Base-by-base conservation (phyloP, 2,797 vertebrate species). In the Pseudopleuronectes americanus region DNA sequence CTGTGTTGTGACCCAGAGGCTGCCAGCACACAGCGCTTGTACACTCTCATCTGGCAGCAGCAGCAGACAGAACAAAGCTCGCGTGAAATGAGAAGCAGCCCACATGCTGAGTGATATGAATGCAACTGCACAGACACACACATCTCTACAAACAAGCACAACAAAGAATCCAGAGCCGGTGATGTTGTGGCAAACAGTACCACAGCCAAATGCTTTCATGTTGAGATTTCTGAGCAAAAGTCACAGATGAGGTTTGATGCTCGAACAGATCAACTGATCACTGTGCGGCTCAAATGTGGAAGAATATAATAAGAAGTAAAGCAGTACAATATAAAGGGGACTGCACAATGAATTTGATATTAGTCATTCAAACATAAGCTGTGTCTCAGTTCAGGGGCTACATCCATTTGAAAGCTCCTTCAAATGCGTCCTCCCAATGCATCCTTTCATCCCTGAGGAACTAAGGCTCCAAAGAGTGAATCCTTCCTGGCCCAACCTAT, bases 21-120 rank as follows among this genome's bases (percentile, higher is more conserved):
- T 68, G 68, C 64, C 71, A 80, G 76, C 73, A 77, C 3, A 73
- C 71, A 60, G 38, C 60, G 51, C 31, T 68, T 53, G 74, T 26
- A 66, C 58, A 62, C 64, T 63, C 71, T 65, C 71, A 73, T 66
- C 58, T 54, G 61, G 73, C 65, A 77, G 75, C 57, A 23, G 43
- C 63, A 77, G 75, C 57, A 28, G 43, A 56, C 13, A 7, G 57
- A 74, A 71, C 58, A 62, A 65, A 72, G 26, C 49, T 52, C 0
- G 24, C 49, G 38, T 68, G 72, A 74, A 80, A 81, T 22, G 41
- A 74, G 63, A 73, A 64, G 45, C 53, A 12, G 41, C 59, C 52
- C 13, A 19, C 79, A 79, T 52, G 64, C 73, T 60, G 80, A 43
- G 54, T 4, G 5, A 74, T 59, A 64, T 56, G 22, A 76, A 76